These are phyloP conservation scores for Terrapene triunguis DNA, from an alignment of 2,113 vertebrate genomes.

Conservation along the genomic window DNA sequence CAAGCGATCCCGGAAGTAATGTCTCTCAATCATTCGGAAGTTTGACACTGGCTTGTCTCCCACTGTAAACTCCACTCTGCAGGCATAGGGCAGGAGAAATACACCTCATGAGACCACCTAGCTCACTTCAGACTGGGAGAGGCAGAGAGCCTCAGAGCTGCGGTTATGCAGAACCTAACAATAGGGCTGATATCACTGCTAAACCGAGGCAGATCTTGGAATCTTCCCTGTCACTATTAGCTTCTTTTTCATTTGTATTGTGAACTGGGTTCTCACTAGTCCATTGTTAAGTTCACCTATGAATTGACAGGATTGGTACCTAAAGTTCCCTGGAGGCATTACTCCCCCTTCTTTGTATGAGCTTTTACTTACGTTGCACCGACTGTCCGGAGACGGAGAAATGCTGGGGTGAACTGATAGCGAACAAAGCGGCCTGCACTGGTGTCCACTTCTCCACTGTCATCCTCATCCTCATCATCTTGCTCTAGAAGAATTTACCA, in stretches of 20 bases:
- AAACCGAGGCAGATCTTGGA: neutral
- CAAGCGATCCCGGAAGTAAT: conserved; percentile 95
- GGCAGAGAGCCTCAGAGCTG: neutral
- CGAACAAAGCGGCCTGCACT: conserved; percentile 96
- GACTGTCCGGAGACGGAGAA: conserved; percentile 93
- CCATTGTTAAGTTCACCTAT: neutral
- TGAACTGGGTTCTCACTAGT: neutral
- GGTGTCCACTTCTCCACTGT: conserved; percentile 84
- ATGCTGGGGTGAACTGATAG: conserved; percentile 98
- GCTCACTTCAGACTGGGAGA: neutral
- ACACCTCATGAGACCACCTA: neutral
- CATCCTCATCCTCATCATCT: conserved; percentile 85
- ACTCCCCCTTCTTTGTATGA: neutral
- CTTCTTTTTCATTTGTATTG: neutral
- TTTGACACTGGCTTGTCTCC: conserved; percentile 94
- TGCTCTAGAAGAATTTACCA: conserved; percentile 78
- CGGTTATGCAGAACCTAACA: neutral
- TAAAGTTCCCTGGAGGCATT: neutral
- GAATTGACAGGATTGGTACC: neutral
- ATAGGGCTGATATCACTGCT: neutral
- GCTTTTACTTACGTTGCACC: conserved; percentile 94
- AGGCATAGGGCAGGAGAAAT: neutral
- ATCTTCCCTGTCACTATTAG: neutral
- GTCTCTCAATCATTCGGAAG: conserved; percentile 98
- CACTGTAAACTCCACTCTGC: conserved; percentile 97